Evolutionary conservation across 2,888 invertebrate genomes (phyloP), one percentile per base, ranked within the genome.

Genomic region (Epinotia demarniana): DNA sequence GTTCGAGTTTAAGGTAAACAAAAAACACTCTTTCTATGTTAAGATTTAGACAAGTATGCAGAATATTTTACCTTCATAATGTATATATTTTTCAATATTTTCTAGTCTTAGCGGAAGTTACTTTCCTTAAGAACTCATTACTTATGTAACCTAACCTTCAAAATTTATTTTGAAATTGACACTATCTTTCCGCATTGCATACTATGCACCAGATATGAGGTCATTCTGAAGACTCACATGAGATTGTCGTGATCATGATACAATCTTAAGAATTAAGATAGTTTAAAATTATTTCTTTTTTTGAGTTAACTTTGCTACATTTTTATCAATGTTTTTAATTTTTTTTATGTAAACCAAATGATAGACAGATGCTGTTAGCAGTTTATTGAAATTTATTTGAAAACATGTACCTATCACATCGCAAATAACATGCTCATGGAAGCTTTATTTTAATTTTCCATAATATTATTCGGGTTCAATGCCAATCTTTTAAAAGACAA

Each of bases 1-100:
- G 13, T 96, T 95, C 82, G 96, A 96, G 88, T 95, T 95, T 12
- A 93, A 95, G 93, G 95, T 95, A 85, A 78, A 39, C 39, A 19
- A 11, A 23, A 68, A 46, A 43, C 16, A 33, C 11, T n/a, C 39
- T n/a, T 3, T 53, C n/a, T 19, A 18, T 16, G n/a, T 33, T 33
- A 33, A 39, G 19, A 60, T 2, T 58, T 16, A 23, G 33, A 66
- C 19, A 27, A 49, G 12, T 18, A 6, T 39, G 18, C 16, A 33
- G 5, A n/a, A 3, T 39, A 13, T 33, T 19, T 39, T 46, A 33
- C 16, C 13, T 33, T 49, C 5, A 8, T 39, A 55, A 13, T 27
- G 33, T 12, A 13, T 2, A 53, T 18, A 68, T 16, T 75, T 67
- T 3, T 55, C 27, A 33, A 33, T 39, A 13, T 12, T 12, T 18